Evolutionary conservation across 2,113 vertebrate species (phyloP).

Genomic region (Marmota monax): DNA sequence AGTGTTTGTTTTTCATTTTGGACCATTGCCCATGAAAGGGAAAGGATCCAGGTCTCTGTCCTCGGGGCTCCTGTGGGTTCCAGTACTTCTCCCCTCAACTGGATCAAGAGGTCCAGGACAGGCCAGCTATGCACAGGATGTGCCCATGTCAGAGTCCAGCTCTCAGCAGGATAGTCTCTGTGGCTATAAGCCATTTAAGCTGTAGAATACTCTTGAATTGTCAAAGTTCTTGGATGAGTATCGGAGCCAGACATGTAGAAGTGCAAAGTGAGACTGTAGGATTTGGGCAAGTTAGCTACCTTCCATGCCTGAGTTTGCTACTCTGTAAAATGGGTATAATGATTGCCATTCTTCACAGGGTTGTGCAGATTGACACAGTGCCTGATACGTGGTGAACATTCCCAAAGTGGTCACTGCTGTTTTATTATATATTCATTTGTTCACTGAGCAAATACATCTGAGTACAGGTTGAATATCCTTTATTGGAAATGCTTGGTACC

Average conservation of each 20-base stretch:
- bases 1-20: constrained; percentile 76
- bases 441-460: neutral
- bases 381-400: neutral
- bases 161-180: neutral
- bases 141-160: neutral
- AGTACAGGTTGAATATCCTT: neutral
- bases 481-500: neutral
- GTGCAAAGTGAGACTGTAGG: neutral
- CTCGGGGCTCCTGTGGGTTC: neutral
- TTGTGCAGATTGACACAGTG: neutral
- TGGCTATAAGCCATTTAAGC: neutral
- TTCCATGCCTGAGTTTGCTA: neutral
- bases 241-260: neutral
- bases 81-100: neutral
- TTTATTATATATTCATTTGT: neutral
- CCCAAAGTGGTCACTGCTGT: neutral
- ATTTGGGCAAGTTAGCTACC: neutral
- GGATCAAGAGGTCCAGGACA: neutral
- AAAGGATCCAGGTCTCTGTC: neutral
- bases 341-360: neutral
- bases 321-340: neutral
- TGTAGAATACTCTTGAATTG: neutral
- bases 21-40: constrained; percentile 42
- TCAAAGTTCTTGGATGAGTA: neutral
- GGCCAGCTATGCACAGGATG: rapidly evolving